These are phyloP conservation scores for Epizoanthus scotinus DNA, from an alignment of 92 coral and sea anemone genomes.

Conservation along the genomic window DNA sequence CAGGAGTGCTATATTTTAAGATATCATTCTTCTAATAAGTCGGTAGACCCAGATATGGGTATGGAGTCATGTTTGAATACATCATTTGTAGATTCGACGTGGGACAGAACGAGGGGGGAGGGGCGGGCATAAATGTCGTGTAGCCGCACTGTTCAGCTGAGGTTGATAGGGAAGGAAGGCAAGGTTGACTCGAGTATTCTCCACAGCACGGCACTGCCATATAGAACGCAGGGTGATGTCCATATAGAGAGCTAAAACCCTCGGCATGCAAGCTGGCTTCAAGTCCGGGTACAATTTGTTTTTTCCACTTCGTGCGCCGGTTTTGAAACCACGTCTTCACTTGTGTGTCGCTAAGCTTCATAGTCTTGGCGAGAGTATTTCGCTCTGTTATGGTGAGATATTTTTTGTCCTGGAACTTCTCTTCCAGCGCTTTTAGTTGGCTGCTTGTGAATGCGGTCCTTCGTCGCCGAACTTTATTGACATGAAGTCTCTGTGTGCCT, in stretches of 20 bases:
- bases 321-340: conserved; percentile 99
- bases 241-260: conserved; percentile 58
- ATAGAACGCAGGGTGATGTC: conserved; percentile 52
- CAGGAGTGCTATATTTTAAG: neutral
- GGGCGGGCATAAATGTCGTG: conserved; percentile 48
- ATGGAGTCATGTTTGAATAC: conserved; percentile 85
- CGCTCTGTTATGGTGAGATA: conserved; percentile 95
- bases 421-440: conserved; percentile 90
- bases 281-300: conserved; percentile 89
- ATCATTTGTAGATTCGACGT: conserved; percentile 93
- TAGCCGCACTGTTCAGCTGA: conserved; percentile 27
- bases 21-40: neutral
- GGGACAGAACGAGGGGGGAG: conserved; percentile 77
- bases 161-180: conserved; percentile 5
- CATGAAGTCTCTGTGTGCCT: conserved; percentile 42
- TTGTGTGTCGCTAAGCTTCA: conserved; percentile 94
- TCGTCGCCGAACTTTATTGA: conserved; percentile 83
- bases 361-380: conserved; percentile 86
- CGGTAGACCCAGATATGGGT: conserved; percentile 58
- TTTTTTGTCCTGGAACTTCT: conserved; percentile 97
- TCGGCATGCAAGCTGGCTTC: conserved; percentile 78
- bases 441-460: conserved; percentile 97
- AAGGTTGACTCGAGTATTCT: conserved; percentile 43
- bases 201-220: conserved; percentile 51
- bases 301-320: conserved; percentile 97